A percentile compares a stretch with the other conserved stretches of the same genome.
Conservation (phyloP, 2,797 vertebrate species). For the Chrysocyon brachyurus region DNA sequence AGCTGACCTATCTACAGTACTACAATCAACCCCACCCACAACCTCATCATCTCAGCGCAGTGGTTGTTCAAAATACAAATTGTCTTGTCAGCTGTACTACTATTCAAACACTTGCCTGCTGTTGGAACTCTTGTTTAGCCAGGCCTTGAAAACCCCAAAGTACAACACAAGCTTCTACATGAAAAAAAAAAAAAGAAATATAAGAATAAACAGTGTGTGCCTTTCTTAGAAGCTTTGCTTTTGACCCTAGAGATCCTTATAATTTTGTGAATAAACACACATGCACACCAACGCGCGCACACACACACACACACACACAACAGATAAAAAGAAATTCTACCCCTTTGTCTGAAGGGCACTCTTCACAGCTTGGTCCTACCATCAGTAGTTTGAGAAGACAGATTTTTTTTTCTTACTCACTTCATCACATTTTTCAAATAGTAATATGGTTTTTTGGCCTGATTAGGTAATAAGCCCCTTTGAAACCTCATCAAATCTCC, state of each 20-base stretch:
- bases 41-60: neutral
- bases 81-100: neutral
- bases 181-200: slow-evolving; percentile 66
- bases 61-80: slow-evolving; percentile 14
- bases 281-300: neutral
- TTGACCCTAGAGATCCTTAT: slow-evolving; percentile 74
- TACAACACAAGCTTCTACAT: slow-evolving; percentile 47
- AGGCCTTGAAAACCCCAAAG: slow-evolving; percentile 35
- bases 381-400: slow-evolving; percentile 90
- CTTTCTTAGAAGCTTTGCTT: slow-evolving; percentile 72
- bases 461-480: slow-evolving; percentile 57
- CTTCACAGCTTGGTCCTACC: slow-evolving; percentile 92
- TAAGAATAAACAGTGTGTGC: neutral
- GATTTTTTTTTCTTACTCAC: slow-evolving; percentile 72
- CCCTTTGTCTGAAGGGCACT: slow-evolving; percentile 83
- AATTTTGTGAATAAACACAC: slow-evolving; percentile 56
- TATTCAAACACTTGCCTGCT: neutral
- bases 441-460: slow-evolving; percentile 55
- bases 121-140: neutral
- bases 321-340: slow-evolving; percentile 78
- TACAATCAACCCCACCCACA: neutral
- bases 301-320: neutral
- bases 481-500: neutral
- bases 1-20: neutral
- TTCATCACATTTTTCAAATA: slow-evolving; percentile 75